These are phyloP conservation scores for Phalanger gymnotis DNA, from an alignment of 2,797 vertebrate species.

Conservation along the genomic window DNA sequence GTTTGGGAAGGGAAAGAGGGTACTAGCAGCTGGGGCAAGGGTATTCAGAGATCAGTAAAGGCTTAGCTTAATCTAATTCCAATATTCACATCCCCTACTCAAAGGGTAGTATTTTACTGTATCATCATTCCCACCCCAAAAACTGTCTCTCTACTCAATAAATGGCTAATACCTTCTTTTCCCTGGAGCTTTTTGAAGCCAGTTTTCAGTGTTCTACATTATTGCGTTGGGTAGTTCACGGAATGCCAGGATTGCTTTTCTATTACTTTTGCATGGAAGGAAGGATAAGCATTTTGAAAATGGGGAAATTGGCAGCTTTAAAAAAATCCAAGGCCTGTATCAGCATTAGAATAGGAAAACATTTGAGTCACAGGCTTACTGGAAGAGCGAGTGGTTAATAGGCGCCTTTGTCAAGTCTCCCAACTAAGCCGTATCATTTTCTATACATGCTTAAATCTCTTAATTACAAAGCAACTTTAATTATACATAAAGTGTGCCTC, in stretches of 20 bases:
- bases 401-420: constrained; percentile 74
- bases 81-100: not conserved
- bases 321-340: constrained; percentile 58
- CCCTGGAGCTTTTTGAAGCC: constrained; percentile 19
- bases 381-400: constrained; percentile 75
- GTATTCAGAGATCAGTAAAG: not conserved
- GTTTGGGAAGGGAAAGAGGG: not conserved
- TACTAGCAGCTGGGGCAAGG: not conserved
- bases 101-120: not conserved
- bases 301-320: constrained; percentile 70
- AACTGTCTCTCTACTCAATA: not conserved
- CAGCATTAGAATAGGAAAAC: constrained; percentile 70
- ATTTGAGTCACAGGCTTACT: constrained; percentile 74
- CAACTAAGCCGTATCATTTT: constrained; percentile 76
- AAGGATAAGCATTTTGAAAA: constrained; percentile 67
- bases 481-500: constrained; percentile 75
- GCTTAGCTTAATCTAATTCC: not conserved
- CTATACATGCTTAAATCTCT: constrained; percentile 77
- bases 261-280: constrained; percentile 53
- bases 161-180: not conserved
- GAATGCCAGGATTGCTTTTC: constrained; percentile 36
- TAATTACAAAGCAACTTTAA: constrained; percentile 80
- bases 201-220: constrained; percentile 24
- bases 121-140: not conserved
- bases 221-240: constrained; percentile 13